A percentile compares a stretch with the other conserved stretches of the same genome.
Conservation (phyloP, 1,140 invertebrate genomes). For the Nymphalis io region DNA sequence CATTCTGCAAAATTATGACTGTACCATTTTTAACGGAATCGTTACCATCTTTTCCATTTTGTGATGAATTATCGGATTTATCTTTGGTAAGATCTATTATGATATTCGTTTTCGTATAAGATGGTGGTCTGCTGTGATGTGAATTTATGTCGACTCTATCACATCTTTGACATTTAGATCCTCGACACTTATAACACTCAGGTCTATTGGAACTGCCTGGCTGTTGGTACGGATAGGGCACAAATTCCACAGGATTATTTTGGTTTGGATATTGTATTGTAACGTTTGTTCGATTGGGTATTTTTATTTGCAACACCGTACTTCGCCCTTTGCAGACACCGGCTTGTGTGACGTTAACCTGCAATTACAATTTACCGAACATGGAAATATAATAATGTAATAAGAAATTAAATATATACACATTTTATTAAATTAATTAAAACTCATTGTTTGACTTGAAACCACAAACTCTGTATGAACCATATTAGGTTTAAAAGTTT, state of each 20-base stretch:
- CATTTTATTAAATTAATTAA: too few relatives aligned
- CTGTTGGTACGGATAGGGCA: slow-evolving; percentile 40
- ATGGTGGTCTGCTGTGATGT: slow-evolving; percentile 3
- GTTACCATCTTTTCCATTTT: not conserved
- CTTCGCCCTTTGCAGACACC: slow-evolving; percentile 42
- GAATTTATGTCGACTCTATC: slow-evolving; percentile 7
- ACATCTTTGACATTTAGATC: slow-evolving; percentile 34
- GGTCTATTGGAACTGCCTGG: slow-evolving; percentile 10
- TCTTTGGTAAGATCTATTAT: slow-evolving; percentile 43
- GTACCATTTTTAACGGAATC: slow-evolving; percentile 30
- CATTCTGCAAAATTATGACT: slow-evolving; percentile 36
- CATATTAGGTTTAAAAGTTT: too few relatives aligned
- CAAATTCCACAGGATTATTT: slow-evolving; percentile 41
- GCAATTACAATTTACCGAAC: slow-evolving; percentile 26
- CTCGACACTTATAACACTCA: slow-evolving; percentile 28
- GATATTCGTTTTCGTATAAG: slow-evolving; percentile 42
- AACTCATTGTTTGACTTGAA: too few relatives aligned
- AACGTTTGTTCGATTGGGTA: slow-evolving; percentile 44
- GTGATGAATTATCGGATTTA: slow-evolving; percentile 14
- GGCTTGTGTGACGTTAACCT: slow-evolving; percentile 41
- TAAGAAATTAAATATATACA: too few relatives aligned
- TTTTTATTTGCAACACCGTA: slow-evolving; percentile 48
- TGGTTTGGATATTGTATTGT: slow-evolving; percentile 45
- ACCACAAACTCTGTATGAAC: too few relatives aligned
- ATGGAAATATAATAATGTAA: too few relatives aligned